A percentile compares a stretch with the other conserved stretches of the same genome.
Conservation (phyloP, 2,797 vertebrate genomes). For the Picus viridis region DNA sequence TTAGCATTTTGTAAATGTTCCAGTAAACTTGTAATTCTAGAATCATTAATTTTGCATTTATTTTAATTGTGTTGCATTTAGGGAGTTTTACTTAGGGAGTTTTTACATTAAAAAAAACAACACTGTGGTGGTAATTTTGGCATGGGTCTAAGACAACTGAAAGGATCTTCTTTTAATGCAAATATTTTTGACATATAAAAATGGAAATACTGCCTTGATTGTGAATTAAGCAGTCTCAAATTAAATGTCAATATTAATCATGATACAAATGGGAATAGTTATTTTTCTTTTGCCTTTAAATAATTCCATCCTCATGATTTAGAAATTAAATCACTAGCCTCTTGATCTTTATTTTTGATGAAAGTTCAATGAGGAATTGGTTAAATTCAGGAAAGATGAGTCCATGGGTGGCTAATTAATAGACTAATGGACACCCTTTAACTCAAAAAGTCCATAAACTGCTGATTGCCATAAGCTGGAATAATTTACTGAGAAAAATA, state of each 20-base stretch:
- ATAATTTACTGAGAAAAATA: neutral
- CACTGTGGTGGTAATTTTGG: neutral
- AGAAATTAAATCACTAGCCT: conserved; percentile 5
- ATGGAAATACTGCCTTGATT: neutral
- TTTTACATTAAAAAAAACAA: neutral
- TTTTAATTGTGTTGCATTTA: conserved; percentile 18
- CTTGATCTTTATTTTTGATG: conserved; percentile 27
- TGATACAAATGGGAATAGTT: neutral
- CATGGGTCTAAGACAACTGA: neutral
- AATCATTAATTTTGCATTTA: conserved; percentile 40
- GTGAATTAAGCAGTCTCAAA: conserved; percentile 12
- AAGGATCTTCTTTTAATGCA: conserved; percentile 13
- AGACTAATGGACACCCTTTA: neutral
- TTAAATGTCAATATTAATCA: neutral
- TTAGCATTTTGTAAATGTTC: conserved; percentile 4
- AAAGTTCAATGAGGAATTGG: neutral
- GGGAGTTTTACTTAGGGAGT: conserved; percentile 15
- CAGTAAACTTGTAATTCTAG: conserved; percentile 26
- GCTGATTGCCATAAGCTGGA: neutral
- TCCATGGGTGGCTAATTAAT: conserved; percentile 24
- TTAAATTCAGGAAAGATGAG: conserved; percentile 4
- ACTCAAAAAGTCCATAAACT: neutral
- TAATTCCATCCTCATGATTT: neutral
- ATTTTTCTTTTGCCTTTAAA: conserved; percentile 17
- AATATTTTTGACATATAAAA: conserved; percentile 45